Evolutionary conservation across 2,797 vertebrate species (phyloP).

Genomic region (Otus scops): DNA sequence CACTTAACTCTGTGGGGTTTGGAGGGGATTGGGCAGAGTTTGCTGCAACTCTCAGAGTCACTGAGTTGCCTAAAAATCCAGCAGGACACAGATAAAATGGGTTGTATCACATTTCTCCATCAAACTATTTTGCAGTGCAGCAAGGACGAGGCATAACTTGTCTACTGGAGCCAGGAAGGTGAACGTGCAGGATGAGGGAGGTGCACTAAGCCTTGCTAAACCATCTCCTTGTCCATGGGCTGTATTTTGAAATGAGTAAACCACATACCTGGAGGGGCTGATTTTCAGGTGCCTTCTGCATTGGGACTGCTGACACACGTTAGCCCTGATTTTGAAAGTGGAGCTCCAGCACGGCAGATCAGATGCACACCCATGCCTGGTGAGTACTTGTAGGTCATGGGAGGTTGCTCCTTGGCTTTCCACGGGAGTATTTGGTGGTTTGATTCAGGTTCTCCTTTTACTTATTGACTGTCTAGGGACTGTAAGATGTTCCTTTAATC

Average conservation of each 20-base stretch:
- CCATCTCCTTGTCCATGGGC: not conserved
- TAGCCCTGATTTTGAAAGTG: not conserved
- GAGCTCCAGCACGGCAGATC: not conserved
- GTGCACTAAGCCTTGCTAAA: not conserved
- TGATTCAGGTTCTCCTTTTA: not conserved
- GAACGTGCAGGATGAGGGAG: not conserved
- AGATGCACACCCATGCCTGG: not conserved
- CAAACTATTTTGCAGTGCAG: not conserved
- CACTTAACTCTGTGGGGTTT: rapidly evolving
- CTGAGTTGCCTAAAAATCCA: not conserved
- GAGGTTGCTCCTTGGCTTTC: not conserved
- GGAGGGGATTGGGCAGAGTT: not conserved
- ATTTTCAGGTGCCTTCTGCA: not conserved
- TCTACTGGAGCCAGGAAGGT: not conserved
- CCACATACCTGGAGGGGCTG: not conserved
- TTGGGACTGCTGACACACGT: rapidly evolving
- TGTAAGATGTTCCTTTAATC: not conserved
- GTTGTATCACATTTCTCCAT: not conserved
- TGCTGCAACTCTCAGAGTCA: not conserved
- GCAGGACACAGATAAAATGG: not conserved
- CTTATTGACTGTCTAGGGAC: not conserved
- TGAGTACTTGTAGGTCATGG: not conserved
- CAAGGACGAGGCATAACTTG: not conserved
- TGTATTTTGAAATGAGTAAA: not conserved
- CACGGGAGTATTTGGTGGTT: not conserved